These are phyloP conservation scores for Drosophila chauvacae DNA, from an alignment of 1,140 invertebrate genomes.

Conservation along the genomic window DNA sequence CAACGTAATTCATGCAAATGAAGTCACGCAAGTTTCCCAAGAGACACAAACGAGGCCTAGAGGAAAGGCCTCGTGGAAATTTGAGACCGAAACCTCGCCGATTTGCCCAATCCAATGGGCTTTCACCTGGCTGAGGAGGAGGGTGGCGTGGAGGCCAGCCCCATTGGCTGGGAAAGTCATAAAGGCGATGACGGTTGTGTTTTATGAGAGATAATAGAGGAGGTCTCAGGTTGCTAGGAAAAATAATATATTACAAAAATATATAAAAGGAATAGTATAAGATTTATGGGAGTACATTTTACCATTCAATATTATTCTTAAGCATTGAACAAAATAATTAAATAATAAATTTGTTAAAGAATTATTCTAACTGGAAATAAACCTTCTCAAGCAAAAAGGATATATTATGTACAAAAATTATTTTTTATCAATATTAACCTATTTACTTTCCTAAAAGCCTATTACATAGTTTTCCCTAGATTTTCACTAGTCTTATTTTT, in stretches of 20 bases:
- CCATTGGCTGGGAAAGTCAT: constrained; percentile 9
- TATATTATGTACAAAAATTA: too few species aligned
- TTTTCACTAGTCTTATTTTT: too few species aligned
- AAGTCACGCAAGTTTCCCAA: constrained; percentile 76
- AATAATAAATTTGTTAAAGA: neutral
- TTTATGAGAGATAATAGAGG: constrained; percentile 10
- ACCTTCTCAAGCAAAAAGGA: neutral
- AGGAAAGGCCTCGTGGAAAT: constrained; percentile 6
- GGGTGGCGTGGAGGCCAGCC: neutral
- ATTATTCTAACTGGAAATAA: neutral
- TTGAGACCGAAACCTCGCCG: constrained; percentile 4
- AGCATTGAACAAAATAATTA: neutral
- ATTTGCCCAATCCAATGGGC: constrained; percentile 61
- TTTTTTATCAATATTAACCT: too few species aligned
- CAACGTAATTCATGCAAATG: constrained; percentile 82
- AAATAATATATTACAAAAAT: too few species aligned
- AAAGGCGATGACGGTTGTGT: constrained; percentile 15
- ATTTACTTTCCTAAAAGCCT: too few species aligned
- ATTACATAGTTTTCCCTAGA: too few species aligned
- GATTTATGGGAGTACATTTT: neutral
- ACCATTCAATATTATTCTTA: too few species aligned
- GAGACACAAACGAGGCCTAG: constrained; percentile 18
- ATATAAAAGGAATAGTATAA: neutral
- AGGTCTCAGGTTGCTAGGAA: neutral
- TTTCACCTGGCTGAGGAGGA: constrained; percentile 19